Percentiles rank a stretch among this genome's conserved stretches.
phyloP scores from a whole-genome alignment of 2,113 vertebrate genomes.

The Epinephelus cyanopodus region DNA sequence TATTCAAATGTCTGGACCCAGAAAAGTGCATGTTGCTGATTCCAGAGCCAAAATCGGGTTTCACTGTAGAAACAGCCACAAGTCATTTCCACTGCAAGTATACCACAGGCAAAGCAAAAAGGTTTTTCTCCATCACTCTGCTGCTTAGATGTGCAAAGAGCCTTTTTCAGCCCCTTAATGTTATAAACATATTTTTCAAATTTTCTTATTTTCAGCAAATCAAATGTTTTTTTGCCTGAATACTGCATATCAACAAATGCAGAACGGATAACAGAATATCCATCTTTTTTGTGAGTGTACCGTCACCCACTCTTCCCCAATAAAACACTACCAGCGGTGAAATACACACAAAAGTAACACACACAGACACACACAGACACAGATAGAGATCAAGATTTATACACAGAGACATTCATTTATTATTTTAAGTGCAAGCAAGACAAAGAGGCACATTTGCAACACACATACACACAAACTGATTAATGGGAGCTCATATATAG shows the following conservation, averaged over 20 bases:
- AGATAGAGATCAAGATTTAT: conserved; percentile 33
- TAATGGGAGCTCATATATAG: conserved; percentile 74
- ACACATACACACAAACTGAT: conserved; percentile 65
- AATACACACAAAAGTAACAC: not conserved
- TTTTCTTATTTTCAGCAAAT: not conserved
- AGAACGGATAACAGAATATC: not conserved
- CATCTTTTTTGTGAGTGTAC: not conserved
- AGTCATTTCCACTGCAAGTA: conserved; percentile 14
- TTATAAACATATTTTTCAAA: conserved; percentile 8
- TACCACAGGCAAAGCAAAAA: conserved; percentile 4
- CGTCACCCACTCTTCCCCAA: not conserved
- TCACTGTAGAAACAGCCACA: conserved; percentile 6
- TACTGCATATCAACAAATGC: not conserved
- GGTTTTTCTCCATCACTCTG: not conserved
- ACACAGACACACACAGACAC: not conserved
- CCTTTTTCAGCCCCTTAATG: not conserved
- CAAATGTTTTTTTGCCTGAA: not conserved
- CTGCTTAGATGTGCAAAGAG: not conserved
- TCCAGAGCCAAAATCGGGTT: conserved; percentile 27
- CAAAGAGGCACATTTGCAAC: conserved; percentile 26
- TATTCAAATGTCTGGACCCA: too few species aligned
- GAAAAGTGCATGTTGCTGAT: not conserved
- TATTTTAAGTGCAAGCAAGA: conserved; percentile 32
- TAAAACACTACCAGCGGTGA: not conserved
- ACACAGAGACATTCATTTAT: conserved; percentile 33